Conservation (phyloP, 2,113 vertebrate genomes). For the Stigmatopora nigra region DNA sequence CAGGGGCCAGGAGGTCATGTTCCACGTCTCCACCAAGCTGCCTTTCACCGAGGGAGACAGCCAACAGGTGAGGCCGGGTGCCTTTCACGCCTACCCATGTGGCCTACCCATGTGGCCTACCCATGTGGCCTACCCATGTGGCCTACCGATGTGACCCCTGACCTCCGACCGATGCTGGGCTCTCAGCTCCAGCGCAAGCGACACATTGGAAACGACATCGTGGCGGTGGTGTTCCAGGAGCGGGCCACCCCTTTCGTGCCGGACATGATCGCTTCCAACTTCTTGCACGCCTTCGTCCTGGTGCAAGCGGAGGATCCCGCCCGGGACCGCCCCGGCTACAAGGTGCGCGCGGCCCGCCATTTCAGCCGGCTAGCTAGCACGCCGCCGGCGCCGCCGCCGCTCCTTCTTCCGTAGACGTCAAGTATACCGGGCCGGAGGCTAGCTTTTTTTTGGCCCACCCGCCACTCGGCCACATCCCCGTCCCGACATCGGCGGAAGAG, state of each 20-base stretch:
- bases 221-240: conserved; percentile 92
- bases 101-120: too few relatives aligned
- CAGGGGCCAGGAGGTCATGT: conserved; percentile 94
- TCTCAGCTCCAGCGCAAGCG: conserved; percentile 88
- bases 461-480: not conserved
- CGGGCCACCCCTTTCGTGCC: conserved; percentile 91
- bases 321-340: conserved; percentile 78
- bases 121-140: too few relatives aligned
- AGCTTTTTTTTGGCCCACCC: too few relatives aligned
- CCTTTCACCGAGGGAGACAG: conserved; percentile 90
- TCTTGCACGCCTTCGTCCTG: conserved; percentile 88
- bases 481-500: too few relatives aligned
- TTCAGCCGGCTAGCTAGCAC: not conserved
- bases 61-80: conserved; percentile 76
- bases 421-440: too few relatives aligned
- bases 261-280: conserved; percentile 97
- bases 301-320: conserved; percentile 81
- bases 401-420: too few relatives aligned
- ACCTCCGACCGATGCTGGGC: too few relatives aligned
- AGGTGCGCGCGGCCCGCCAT: conserved; percentile 65
- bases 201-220: conserved; percentile 96
- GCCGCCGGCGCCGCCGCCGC: too few relatives aligned
- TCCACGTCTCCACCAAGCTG: conserved; percentile 92
- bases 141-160: too few relatives aligned
- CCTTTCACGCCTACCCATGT: too few relatives aligned